Conservation (phyloP, 2,797 vertebrate species). For the Xerus rutilus region DNA sequence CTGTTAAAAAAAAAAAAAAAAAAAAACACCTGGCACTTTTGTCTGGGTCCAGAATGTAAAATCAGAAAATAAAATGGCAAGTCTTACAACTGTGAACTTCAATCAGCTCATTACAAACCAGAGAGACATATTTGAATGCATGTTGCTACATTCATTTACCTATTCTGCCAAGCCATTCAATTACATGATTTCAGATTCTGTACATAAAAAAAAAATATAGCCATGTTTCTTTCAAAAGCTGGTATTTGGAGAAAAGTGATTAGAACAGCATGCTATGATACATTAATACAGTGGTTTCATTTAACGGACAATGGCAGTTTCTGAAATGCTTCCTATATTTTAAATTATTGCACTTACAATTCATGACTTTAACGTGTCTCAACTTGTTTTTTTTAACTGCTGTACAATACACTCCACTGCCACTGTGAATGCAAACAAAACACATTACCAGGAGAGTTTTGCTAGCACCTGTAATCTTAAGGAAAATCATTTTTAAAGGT, state of each 20-base stretch:
- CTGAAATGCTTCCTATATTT: constrained; percentile 71
- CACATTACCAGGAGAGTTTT: constrained; percentile 65
- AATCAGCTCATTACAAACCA: constrained; percentile 76
- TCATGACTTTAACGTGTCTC: constrained; percentile 57
- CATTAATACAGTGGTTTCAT: constrained; percentile 71
- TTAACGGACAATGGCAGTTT: constrained; percentile 70
- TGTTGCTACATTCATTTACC: constrained; percentile 70
- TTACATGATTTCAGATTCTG: constrained; percentile 69
- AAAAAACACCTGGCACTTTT: constrained; percentile 63
- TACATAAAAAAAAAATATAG: constrained; percentile 65
- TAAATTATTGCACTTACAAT: constrained; percentile 64
- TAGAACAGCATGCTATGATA: constrained; percentile 76
- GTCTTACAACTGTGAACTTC: constrained; percentile 68
- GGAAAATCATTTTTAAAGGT: constrained; percentile 65
- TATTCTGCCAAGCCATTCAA: constrained; percentile 74
- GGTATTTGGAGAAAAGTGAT: constrained; percentile 74
- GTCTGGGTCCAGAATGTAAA: constrained; percentile 76
- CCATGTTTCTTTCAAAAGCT: constrained; percentile 74
- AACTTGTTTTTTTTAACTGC: constrained; percentile 65
- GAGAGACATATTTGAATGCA: constrained; percentile 71
- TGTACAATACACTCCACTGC: constrained; percentile 37
- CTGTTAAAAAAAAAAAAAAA: constrained; percentile 30
- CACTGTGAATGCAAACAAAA: constrained; percentile 76
- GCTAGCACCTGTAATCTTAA: constrained; percentile 66
- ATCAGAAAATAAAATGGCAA: constrained; percentile 77